Evolutionary conservation across 2,888 invertebrate genomes (phyloP).

Genomic region (Eupithecia subfuscata): DNA sequence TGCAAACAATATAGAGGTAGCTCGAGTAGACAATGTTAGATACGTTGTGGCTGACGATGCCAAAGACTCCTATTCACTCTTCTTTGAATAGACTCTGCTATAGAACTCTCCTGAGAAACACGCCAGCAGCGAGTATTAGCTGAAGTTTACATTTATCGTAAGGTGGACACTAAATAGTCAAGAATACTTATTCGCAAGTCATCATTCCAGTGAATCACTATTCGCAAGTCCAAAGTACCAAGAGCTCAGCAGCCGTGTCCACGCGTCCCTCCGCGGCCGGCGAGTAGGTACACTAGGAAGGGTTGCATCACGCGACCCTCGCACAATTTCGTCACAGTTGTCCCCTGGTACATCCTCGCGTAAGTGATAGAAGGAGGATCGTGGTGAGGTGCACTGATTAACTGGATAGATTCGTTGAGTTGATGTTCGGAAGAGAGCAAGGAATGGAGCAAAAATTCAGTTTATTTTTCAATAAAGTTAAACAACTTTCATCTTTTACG

Average conservation of each 20-base stretch:
- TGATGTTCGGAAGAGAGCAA: background rate
- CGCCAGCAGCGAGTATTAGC: background rate
- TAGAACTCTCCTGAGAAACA: background rate
- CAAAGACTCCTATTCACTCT: background rate
- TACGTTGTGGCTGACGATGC: background rate
- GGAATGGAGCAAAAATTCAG: background rate
- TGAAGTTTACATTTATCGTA: background rate
- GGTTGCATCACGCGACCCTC: slow-evolving; percentile 75
- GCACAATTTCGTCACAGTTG: slow-evolving; percentile 75
- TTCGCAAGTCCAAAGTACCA: slow-evolving; percentile 51
- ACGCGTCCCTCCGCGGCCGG: slow-evolving; percentile 69
- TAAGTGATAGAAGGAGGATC: slow-evolving; percentile 16
- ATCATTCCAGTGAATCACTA: too few species aligned
- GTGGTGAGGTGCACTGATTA: background rate
- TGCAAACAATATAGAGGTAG: too few species aligned
- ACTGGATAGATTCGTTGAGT: background rate
- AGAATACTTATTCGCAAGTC: background rate
- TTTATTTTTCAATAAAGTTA: too few species aligned
- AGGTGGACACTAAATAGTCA: background rate
- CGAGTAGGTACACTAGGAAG: slow-evolving; percentile 71
- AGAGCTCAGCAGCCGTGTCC: slow-evolving; percentile 37
- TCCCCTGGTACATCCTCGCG: slow-evolving; percentile 48
- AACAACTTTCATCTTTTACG: too few species aligned
- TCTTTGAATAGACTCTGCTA: background rate
- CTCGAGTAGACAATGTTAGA: too few species aligned